Base-by-base conservation (phyloP, 2,888 invertebrate species). In the Tridacna gigas region DNA sequence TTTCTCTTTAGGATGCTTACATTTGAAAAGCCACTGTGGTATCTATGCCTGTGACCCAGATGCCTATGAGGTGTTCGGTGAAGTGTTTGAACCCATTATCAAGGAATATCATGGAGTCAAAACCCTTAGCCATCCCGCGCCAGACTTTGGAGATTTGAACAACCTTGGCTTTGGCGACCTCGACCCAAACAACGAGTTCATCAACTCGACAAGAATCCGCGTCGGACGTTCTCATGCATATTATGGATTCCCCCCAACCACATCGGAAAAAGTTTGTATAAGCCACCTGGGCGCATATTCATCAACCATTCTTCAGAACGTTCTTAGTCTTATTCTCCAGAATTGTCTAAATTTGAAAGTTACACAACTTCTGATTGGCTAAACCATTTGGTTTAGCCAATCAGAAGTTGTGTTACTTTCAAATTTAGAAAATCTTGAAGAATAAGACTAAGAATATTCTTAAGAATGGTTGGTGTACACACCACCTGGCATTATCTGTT, bases 71-170 rank as follows among this genome's bases (percentile, higher is more conserved):
- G 87, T 87, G 15, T 93, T 92, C 81, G 83, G 90, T 37, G 91
- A 91, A 28, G 77, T 93, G 22, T 88, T 93, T 28, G 85, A 92
- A 79, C 91, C 90, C 5, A 88, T 93, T 75, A 90, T 93, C 95
- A 98, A 93, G 77, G 93, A 93, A 73, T 92, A 92, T 77, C 93
- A 94, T 86, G 90, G 91, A 73, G 84, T 92, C 37, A 67, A 86
- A 11, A 86, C 83, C 28, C 80, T 93, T 96, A 97, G 97, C 95
- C 99, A 99, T 96, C 96, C 97, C 88, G 97, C 97, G 96, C 97
- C 98, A 96, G 87, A 91, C 78, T 99, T 98, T 96, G 99, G 99
- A 93, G 93, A 99, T 96, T 97, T 98, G 37, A 97, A 96, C 95
- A 96, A 96, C 91, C 97, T 99, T 92, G 97, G 97, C 0, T 91